Evolutionary conservation across 2,113 vertebrate species (phyloP).

Genomic region (Zapornia atra): DNA sequence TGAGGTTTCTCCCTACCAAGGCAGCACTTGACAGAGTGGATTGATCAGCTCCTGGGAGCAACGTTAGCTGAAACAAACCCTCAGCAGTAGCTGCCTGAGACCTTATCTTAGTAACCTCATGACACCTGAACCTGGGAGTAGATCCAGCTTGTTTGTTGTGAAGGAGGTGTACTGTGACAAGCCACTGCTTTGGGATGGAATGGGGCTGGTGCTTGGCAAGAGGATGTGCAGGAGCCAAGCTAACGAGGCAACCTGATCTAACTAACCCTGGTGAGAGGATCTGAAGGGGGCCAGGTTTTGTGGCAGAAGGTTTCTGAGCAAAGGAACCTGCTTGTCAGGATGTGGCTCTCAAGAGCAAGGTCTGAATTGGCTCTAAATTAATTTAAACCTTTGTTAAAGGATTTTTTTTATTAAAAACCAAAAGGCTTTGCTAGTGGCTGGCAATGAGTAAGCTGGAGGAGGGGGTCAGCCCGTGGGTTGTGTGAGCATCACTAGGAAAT

Average conservation of each 20-base stretch:
- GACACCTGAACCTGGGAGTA: background rate
- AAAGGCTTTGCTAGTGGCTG: accelerated
- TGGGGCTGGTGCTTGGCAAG: accelerated
- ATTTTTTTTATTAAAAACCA: background rate
- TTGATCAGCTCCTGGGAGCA: background rate
- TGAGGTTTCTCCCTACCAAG: accelerated
- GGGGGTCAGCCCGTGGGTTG: accelerated
- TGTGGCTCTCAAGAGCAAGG: background rate
- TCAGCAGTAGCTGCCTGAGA: background rate
- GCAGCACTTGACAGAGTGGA: background rate
- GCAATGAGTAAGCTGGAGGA: background rate
- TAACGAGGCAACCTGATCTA: background rate
- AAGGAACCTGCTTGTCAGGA: background rate
- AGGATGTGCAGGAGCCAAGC: background rate
- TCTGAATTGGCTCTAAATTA: accelerated
- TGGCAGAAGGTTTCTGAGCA: background rate
- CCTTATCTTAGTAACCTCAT: background rate
- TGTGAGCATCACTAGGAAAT: background rate
- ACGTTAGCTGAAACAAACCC: background rate
- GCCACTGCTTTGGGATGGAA: background rate
- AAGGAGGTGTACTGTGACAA: background rate
- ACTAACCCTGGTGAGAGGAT: accelerated
- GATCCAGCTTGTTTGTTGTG: accelerated
- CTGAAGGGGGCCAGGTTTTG: background rate
- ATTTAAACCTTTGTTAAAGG: background rate